A percentile compares a stretch with the other conserved stretches of the same genome.
These are phyloP conservation scores for Halcyon smyrnensis DNA, from an alignment of 2,797 vertebrate genomes.

Conservation along the genomic window DNA sequence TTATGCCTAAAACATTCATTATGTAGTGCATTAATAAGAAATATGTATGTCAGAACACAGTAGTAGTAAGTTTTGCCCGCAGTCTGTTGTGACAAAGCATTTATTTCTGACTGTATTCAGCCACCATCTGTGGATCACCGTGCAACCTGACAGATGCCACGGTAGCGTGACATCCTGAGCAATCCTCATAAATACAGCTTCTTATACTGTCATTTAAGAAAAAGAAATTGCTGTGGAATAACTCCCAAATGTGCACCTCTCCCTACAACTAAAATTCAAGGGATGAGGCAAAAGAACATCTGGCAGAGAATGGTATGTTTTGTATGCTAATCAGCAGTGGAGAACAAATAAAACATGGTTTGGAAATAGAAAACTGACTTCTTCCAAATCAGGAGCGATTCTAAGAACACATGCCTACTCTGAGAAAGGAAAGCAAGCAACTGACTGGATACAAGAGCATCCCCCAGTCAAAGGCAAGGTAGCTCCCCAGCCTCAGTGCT, in stretches of 20 bases:
- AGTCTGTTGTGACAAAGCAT: background rate
- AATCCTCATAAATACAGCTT: background rate
- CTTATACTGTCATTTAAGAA: background rate
- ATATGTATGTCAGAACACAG: background rate
- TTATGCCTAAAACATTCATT: background rate
- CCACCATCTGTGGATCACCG: background rate
- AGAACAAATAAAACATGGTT: background rate
- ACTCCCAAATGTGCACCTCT: background rate
- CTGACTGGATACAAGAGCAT: background rate
- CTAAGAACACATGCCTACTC: background rate
- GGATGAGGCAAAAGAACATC: background rate
- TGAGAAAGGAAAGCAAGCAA: background rate
- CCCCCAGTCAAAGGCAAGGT: background rate
- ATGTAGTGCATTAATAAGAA: background rate
- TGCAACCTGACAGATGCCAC: background rate
- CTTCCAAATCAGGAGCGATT: background rate
- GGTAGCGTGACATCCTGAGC: background rate
- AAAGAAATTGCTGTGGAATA: background rate
- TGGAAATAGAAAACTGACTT: background rate
- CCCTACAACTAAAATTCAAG: background rate
- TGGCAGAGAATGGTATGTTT: background rate
- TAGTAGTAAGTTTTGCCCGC: background rate
- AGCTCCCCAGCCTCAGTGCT: background rate
- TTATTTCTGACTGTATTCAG: background rate
- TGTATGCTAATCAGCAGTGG: background rate